Base-by-base conservation (phyloP, 2,113 vertebrate species). In the Synchiropus splendidus region DNA sequence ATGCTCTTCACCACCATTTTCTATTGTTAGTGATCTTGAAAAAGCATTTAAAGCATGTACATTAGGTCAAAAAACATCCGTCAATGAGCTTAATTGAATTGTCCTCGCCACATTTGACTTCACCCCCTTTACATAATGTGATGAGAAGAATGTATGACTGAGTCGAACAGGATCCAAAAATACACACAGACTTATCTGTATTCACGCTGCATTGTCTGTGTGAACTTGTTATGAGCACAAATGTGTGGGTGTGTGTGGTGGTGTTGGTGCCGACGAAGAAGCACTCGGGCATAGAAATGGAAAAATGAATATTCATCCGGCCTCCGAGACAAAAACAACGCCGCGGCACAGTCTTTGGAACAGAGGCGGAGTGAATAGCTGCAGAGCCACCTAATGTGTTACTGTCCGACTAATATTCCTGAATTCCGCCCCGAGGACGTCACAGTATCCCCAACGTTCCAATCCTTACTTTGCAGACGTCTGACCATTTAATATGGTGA, bases 271-370 rank as follows among this genome's bases (percentile, higher is more conserved):
- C 5, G 2, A 18, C 14, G 37, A 48, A 38, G 46, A 54, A 51
- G 48, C 44, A 50, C 41, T 51, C 31, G 31, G 56, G 51, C 31
- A 37, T 39, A 33, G 61, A 53, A 46, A 15, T 33, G 6, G 1
- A 49, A 16, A 38, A 37, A 59, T 71, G 48, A 62, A 72, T 74
- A 80, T 74, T 74, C 42, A 70, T 67, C 33, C 54, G 43, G 54
- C 68, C 70, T 70, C 1, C 16, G 51, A 70, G 70, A 70, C 62
- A 27, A 64, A 62, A 71, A 64, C 48, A 61, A 39, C 12, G 54
- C 16, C 16, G 37, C 5, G 35, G 34, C 45, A 55, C 18, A 57
- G 65, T 51, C 42, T 51, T 34, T 49, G 54, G 40, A 39, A 15
- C 1, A 32, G 36, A 13, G 18, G 42, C 14, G 6, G 21, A 39